Percentiles rank a stretch among this genome's conserved stretches.
Conservation (phyloP, 1,140 invertebrate species). For the Hirudo medicinalis region DNA sequence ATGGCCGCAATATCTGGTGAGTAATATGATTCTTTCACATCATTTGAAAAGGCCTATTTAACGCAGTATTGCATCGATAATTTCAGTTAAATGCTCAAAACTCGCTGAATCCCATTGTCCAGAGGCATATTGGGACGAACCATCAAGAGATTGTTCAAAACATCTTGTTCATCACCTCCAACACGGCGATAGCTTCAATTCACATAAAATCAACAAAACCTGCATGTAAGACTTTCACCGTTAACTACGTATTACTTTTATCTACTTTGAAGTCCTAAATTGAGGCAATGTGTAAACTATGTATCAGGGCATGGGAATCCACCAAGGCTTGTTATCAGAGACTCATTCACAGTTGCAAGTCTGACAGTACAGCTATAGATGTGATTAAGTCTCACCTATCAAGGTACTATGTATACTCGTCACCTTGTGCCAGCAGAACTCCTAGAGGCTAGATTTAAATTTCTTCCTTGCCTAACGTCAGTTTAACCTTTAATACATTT, state of each 20-base stretch:
- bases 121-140: slow-evolving; percentile 8
- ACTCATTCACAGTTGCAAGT: neutral
- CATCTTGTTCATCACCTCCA: slow-evolving; percentile 8
- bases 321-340: slow-evolving; percentile 1
- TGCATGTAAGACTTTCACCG: neutral
- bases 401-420: slow-evolving; percentile 3
- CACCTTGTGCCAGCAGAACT: slow-evolving; percentile 8
- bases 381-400: neutral
- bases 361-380: neutral
- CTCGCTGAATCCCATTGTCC: neutral
- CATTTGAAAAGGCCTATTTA: too few relatives aligned
- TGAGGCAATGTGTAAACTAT: neutral
- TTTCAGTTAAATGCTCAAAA: slow-evolving; percentile 8
- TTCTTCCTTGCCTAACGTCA: neutral
- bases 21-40: too few relatives aligned
- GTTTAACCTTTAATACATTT: too few relatives aligned
- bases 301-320: neutral
- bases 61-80: too few relatives aligned
- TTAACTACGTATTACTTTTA: neutral
- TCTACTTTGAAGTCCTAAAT: neutral
- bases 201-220: slow-evolving; percentile 1
- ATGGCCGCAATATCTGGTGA: too few relatives aligned
- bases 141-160: slow-evolving; percentile 10
- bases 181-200: slow-evolving; percentile 3
- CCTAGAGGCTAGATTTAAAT: neutral